Percentiles rank a stretch among this genome's conserved stretches.
These are phyloP conservation scores for Verasper variegatus DNA, from an alignment of 2,113 vertebrate genomes.

Conservation along the genomic window DNA sequence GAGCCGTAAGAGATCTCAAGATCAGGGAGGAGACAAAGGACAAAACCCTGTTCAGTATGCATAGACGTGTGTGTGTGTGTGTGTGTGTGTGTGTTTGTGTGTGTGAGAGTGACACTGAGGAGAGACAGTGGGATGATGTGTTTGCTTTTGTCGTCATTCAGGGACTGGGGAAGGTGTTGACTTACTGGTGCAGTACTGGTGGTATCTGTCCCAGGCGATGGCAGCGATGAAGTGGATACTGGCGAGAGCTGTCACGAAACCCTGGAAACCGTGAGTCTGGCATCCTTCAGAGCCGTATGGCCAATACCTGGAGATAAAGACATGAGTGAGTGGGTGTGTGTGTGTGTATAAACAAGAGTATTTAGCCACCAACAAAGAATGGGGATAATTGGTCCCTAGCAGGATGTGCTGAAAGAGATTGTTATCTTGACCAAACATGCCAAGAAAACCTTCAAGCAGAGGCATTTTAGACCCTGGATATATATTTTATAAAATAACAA, in stretches of 20 bases:
- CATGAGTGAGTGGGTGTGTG: not conserved
- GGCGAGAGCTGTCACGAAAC: conserved; percentile 88
- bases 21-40: not conserved
- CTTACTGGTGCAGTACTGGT: conserved; percentile 93
- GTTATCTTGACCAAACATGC: not conserved
- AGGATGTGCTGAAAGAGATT: not conserved
- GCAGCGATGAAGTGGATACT: conserved; percentile 92
- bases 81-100: not conserved
- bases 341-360: not conserved
- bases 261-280: conserved; percentile 95
- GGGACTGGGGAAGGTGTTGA: conserved; percentile 2
- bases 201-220: conserved; percentile 94
- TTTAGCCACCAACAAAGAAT: not conserved
- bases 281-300: conserved; percentile 93
- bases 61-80: not conserved
- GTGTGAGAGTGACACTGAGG: not conserved
- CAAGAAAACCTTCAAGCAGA: no score
- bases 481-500: no score
- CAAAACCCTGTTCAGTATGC: not conserved
- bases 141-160: not conserved
- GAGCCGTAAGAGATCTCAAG: conserved; percentile 2
- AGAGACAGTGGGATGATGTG: not conserved
- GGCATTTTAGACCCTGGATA: no score
- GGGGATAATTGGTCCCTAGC: not conserved
- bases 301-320: conserved; percentile 86